A percentile compares a stretch with the other conserved stretches of the same genome.
Conservation (phyloP, 2,888 invertebrate species). For the Lithophane socia region DNA sequence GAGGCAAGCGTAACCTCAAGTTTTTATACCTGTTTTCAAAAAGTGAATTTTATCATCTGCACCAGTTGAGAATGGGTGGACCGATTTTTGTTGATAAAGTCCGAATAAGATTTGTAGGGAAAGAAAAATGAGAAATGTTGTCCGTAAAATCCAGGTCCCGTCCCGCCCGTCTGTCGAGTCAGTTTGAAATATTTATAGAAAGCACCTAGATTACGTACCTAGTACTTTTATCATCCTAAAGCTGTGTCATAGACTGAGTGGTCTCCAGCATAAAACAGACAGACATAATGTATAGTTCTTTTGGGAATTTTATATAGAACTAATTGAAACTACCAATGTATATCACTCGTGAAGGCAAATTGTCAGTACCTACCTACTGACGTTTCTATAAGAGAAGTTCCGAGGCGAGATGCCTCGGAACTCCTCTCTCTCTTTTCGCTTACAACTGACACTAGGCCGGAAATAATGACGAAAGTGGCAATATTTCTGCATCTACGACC, state of each 20-base stretch:
- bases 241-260: not conserved
- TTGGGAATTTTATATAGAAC: too few species aligned
- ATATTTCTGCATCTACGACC: not conserved
- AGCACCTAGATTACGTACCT: not conserved
- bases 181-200: not conserved
- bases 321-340: too few species aligned
- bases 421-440: not conserved
- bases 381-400: not conserved
- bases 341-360: not conserved
- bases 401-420: too few species aligned
- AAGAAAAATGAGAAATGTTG: not conserved
- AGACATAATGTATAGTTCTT: not conserved
- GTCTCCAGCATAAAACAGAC: not conserved
- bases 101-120: not conserved
- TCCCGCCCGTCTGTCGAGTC: not conserved
- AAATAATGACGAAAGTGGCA: not conserved
- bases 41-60: not conserved
- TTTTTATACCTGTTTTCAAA: too few species aligned
- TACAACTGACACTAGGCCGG: not conserved
- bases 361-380: not conserved
- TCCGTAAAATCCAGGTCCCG: not conserved
- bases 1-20: too few species aligned
- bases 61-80: not conserved
- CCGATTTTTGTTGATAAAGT: not conserved
- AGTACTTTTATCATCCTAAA: not conserved